phyloP scores from a whole-genome alignment of 2,797 vertebrate genomes.

The Hypotaenidia okinawae region DNA sequence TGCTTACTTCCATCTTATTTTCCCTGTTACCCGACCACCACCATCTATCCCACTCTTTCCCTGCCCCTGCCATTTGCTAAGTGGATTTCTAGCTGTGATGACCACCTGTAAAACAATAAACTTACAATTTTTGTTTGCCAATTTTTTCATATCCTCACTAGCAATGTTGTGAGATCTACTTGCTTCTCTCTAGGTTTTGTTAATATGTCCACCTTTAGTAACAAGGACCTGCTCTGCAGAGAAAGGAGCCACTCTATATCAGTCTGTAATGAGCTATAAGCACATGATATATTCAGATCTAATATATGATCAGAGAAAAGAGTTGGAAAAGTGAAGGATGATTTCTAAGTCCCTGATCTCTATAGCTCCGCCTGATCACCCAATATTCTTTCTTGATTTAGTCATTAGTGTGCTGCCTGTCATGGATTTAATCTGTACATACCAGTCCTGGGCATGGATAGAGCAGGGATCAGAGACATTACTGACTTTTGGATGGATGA shows the following conservation, averaged over 20 bases:
- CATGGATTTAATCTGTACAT: not conserved
- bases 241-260: not conserved
- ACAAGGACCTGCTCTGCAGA: not conserved
- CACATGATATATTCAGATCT: not conserved
- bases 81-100: not conserved
- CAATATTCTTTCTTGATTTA: not conserved
- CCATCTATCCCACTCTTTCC: not conserved
- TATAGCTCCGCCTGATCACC: not conserved
- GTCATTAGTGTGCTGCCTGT: not conserved
- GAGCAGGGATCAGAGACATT: not conserved
- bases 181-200: not conserved
- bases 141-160: not conserved
- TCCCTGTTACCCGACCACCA: accelerated
- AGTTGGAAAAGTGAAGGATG: not conserved
- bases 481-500: not conserved
- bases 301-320: not conserved
- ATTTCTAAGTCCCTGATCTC: not conserved
- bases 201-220: not conserved
- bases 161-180: not conserved
- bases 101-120: not conserved
- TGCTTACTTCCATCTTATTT: not conserved
- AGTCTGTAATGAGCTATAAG: not conserved
- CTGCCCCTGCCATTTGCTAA: no score
- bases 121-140: not conserved
- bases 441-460: not conserved